A percentile compares a stretch with the other conserved stretches of the same genome.
Conservation (phyloP, 1,140 invertebrate genomes). For the Potamilus streckersoni region DNA sequence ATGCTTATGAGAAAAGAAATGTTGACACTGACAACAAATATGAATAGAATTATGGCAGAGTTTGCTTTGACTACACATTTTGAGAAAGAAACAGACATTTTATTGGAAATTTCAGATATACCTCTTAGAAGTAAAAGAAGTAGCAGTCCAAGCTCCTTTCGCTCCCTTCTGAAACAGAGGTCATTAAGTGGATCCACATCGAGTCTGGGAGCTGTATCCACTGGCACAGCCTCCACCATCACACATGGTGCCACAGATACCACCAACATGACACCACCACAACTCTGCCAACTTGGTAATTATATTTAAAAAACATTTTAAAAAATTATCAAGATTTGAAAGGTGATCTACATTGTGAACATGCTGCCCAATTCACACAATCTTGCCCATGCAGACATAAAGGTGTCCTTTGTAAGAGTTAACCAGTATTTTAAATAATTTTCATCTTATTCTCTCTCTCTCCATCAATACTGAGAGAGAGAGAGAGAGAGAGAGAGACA, state of each 20-base stretch:
- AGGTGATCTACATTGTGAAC: not conserved
- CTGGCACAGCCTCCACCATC: constrained; percentile 28
- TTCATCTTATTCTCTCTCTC: too few relatives aligned
- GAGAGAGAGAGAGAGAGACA: too few relatives aligned
- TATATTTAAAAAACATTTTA: not conserved
- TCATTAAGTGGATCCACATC: constrained; percentile 20
- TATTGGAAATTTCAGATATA: constrained; percentile 11
- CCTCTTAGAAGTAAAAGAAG: constrained; percentile 30
- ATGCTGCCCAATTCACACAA: not conserved
- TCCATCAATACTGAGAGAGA: too few relatives aligned
- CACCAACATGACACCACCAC: constrained; percentile 16
- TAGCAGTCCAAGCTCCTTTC: constrained; percentile 23
- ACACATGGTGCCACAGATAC: constrained; percentile 28
- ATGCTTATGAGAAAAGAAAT: not conserved
- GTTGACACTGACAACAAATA: not conserved
- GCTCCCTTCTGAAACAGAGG: constrained; percentile 20
- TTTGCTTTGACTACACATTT: not conserved
- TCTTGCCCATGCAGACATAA: not conserved
- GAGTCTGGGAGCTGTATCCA: constrained; percentile 21
- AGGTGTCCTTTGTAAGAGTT: not conserved
- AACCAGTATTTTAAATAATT: too few relatives aligned
- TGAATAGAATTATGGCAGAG: not conserved
- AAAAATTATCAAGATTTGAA: not conserved
- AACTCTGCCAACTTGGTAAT: constrained; percentile 28
- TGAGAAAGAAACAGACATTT: not conserved